Evolutionary conservation across 2,888 invertebrate genomes (phyloP).

Genomic region (Andrena bucephala): DNA sequence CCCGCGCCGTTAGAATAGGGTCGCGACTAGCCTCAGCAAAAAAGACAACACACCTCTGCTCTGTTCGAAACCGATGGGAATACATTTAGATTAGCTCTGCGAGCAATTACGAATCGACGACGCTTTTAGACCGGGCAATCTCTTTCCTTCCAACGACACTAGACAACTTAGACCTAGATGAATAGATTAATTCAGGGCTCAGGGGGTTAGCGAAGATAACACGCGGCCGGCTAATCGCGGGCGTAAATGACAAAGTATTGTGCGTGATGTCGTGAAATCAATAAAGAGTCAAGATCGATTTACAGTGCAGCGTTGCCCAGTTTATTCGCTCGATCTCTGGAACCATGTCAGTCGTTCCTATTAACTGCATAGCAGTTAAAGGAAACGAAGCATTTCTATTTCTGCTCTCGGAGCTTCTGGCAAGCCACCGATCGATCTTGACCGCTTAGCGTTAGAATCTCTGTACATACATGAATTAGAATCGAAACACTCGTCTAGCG

Average conservation of each 20-base stretch:
- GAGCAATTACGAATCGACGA: not conserved
- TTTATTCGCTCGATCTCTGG: no score
- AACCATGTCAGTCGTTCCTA: no score
- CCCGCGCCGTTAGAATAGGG: constrained; percentile 20
- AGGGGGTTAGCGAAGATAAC: not conserved
- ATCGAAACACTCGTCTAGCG: constrained; percentile 37
- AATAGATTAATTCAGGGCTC: constrained; percentile 20
- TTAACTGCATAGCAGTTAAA: no score
- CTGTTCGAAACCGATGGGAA: not conserved
- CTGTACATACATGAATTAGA: constrained; percentile 54
- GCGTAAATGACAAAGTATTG: constrained; percentile 20
- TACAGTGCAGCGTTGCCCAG: not conserved
- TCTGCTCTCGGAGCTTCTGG: no score
- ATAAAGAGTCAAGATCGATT: constrained; percentile 57
- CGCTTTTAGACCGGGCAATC: constrained; percentile 30
- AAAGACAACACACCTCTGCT: not conserved
- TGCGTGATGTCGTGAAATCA: constrained; percentile 32
- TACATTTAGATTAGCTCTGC: constrained; percentile 25
- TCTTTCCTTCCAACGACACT: constrained; percentile 7
- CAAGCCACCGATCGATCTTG: constrained; percentile 54
- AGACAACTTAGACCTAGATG: constrained; percentile 44
- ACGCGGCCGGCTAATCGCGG: constrained; percentile 33
- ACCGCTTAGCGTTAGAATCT: constrained; percentile 24
- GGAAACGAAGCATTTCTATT: no score
- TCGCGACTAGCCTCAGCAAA: constrained; percentile 27